Conservation (phyloP, 2,888 invertebrate species). For the Ophioninae sp. region DNA sequence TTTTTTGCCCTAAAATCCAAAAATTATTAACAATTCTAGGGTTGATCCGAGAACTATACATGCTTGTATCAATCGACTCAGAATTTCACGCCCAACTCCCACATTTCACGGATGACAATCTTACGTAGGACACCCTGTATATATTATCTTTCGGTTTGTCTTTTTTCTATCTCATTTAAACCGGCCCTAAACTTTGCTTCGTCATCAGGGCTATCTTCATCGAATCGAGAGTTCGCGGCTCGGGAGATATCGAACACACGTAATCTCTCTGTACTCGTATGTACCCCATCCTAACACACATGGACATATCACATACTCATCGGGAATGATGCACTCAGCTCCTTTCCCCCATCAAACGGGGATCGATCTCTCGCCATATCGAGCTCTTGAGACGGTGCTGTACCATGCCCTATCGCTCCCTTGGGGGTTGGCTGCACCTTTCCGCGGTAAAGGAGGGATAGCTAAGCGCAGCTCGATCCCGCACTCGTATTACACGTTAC, state of each 20-base stretch:
- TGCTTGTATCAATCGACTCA: too few species aligned
- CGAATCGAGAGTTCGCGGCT: constrained; percentile 18
- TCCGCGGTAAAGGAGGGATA: constrained; percentile 10
- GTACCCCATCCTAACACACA: not conserved
- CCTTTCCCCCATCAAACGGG: constrained; percentile 20
- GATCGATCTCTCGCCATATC: constrained; percentile 58
- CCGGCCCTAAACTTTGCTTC: not conserved
- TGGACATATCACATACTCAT: not conserved
- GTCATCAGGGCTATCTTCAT: constrained; percentile 6
- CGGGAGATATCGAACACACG: constrained; percentile 44
- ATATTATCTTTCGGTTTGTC: not conserved
- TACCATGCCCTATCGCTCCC: constrained; percentile 55
- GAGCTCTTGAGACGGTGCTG: constrained; percentile 53
- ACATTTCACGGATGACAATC: too few species aligned
- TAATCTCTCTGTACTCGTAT: constrained; percentile 6
- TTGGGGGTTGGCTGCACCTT: constrained; percentile 55
- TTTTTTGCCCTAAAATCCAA: too few species aligned
- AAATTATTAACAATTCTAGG: too few species aligned
- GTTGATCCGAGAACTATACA: too few species aligned
- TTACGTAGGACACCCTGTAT: too few species aligned
- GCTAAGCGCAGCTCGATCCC: not conserved
- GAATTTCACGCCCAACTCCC: too few species aligned
- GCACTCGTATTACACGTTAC: constrained; percentile 2
- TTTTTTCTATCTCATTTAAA: not conserved
- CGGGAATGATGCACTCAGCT: constrained; percentile 10